Evolutionary conservation across 2,888 invertebrate species (phyloP).

Genomic region (Meliscaeva auricollis): DNA sequence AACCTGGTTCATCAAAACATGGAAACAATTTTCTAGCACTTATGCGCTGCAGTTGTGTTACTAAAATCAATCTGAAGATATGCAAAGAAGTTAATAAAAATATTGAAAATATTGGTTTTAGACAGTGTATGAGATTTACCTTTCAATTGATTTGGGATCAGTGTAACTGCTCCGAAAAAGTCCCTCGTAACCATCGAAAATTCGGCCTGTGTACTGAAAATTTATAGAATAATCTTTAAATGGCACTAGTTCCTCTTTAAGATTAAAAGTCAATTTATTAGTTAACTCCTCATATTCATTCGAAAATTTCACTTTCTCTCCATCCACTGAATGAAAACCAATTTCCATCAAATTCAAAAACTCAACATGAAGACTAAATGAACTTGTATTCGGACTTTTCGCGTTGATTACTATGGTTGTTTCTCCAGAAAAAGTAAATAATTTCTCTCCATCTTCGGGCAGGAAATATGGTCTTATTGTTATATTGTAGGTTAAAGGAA

Average conservation of each 20-base stretch:
- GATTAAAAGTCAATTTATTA: slow-evolving; percentile 84
- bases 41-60: slow-evolving; percentile 88
- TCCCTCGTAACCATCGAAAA: slow-evolving; percentile 82
- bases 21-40: slow-evolving; percentile 89
- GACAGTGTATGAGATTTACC: slow-evolving; percentile 55
- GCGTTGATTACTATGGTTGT: slow-evolving; percentile 85
- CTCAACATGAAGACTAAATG: slow-evolving; percentile 85
- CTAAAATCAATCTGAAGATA: slow-evolving; percentile 83
- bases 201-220: slow-evolving; percentile 84
- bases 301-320: slow-evolving; percentile 29
- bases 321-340: slow-evolving; percentile 48
- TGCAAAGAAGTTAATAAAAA: neutral
- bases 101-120: neutral
- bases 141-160: slow-evolving; percentile 75
- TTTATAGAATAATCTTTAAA: slow-evolving; percentile 83
- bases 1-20: slow-evolving; percentile 90
- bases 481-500: slow-evolving; percentile 85
- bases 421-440: slow-evolving; percentile 79
- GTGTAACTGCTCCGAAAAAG: slow-evolving; percentile 79
- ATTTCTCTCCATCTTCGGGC: slow-evolving; percentile 72
- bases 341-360: slow-evolving; percentile 76
- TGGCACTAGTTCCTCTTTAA: slow-evolving; percentile 80
- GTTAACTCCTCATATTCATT: slow-evolving; percentile 79
- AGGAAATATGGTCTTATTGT: slow-evolving; percentile 84
- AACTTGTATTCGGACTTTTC: slow-evolving; percentile 81